A percentile compares a stretch with the other conserved stretches of the same genome.
These are phyloP conservation scores for Hystrix cristata DNA, from an alignment of 2,113 vertebrate genomes.

Conservation along the genomic window DNA sequence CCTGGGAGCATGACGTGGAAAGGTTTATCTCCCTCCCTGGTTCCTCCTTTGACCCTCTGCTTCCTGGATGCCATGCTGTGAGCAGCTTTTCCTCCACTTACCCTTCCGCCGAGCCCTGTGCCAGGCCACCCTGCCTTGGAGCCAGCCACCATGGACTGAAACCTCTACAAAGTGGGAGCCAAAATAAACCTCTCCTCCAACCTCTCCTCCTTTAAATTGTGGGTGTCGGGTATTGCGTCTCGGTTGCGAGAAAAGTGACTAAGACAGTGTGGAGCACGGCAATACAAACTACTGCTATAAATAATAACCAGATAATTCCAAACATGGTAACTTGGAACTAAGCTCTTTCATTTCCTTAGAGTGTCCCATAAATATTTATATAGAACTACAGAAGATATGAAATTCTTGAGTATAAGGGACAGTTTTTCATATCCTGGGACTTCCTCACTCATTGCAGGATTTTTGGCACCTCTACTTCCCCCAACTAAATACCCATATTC, in stretches of 20 bases:
- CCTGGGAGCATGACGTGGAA: neutral
- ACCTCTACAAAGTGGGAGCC: neutral
- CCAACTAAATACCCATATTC: neutral
- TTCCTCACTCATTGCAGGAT: neutral
- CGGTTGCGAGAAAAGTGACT: neutral
- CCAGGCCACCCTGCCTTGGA: neutral
- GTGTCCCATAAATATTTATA: neutral
- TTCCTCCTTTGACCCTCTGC: neutral
- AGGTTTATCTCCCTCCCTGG: neutral
- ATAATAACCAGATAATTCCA: neutral
- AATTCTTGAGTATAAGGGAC: neutral
- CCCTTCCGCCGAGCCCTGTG: neutral
- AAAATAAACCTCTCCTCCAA: neutral
- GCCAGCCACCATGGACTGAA: neutral
- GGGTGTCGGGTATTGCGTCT: neutral
- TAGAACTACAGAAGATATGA: neutral
- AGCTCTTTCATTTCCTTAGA: slow-evolving; percentile 7
- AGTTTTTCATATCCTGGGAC: neutral
- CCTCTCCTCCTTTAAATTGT: neutral
- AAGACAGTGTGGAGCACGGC: neutral
- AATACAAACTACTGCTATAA: neutral
- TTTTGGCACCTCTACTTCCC: neutral
- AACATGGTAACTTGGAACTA: neutral
- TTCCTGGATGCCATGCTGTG: neutral
- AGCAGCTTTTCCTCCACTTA: neutral